Percentiles rank a stretch among this genome's conserved stretches.
These are phyloP conservation scores for Drosophila yooni DNA, from an alignment of 2,888 invertebrate genomes.

Conservation along the genomic window DNA sequence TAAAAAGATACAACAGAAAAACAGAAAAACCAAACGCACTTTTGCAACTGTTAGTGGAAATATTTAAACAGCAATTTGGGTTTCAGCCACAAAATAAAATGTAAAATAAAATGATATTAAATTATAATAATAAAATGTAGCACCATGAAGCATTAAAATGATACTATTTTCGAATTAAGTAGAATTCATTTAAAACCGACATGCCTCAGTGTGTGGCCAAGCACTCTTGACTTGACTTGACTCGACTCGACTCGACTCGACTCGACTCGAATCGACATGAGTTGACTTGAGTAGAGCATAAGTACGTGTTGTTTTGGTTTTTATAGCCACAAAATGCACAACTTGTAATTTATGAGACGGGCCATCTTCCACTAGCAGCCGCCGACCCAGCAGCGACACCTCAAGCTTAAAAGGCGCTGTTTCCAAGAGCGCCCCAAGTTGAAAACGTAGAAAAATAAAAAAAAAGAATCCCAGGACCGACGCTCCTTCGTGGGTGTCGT, in stretches of 20 bases:
- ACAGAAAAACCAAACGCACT: neutral
- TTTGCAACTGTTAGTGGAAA: neutral
- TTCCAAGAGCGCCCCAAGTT: neutral
- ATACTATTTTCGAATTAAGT: slow-evolving; percentile 9
- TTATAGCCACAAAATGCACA: slow-evolving; percentile 27
- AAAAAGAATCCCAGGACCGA: neutral
- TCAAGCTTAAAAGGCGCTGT: neutral
- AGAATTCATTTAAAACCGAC: neutral
- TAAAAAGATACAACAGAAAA: neutral
- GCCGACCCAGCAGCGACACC: slow-evolving; percentile 7
- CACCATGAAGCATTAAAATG: slow-evolving; percentile 1
- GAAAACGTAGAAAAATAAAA: slow-evolving; percentile 1
- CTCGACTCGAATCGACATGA: neutral
- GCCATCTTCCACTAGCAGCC: neutral
- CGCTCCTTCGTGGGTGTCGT: slow-evolving; percentile 5
- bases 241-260: neutral
- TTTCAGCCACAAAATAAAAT: neutral
- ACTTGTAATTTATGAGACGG: slow-evolving; percentile 60
- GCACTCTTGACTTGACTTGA: neutral
- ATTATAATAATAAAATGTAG: neutral
- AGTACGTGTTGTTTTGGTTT: slow-evolving; percentile 17
- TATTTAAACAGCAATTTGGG: neutral
- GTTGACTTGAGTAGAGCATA: slow-evolving; percentile 4
- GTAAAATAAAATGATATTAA: neutral
- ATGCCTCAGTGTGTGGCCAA: slow-evolving; percentile 1